A percentile compares a stretch with the other conserved stretches of the same genome.
Conservation (phyloP, 2,797 vertebrate species). For the Martes flavigula region DNA sequence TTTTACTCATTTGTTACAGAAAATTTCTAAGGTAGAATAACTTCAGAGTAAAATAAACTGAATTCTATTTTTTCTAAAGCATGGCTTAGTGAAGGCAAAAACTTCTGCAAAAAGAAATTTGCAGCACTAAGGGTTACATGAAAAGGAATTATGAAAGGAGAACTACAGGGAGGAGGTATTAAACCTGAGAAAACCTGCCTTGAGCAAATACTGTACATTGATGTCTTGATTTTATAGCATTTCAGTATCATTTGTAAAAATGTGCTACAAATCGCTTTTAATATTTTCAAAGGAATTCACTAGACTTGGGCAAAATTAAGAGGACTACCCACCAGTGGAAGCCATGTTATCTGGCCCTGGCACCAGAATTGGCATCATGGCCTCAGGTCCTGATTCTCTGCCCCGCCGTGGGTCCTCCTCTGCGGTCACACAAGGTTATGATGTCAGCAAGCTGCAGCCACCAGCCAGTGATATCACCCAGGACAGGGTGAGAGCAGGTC, state of each 20-base stretch:
- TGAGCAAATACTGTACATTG: not conserved
- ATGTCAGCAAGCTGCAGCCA: too few relatives aligned
- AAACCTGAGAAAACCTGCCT: not conserved
- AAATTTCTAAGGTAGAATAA: not conserved
- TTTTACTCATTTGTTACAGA: not conserved
- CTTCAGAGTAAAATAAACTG: not conserved
- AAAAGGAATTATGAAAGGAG: not conserved
- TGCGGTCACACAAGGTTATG: fast-evolving
- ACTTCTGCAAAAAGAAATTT: not conserved
- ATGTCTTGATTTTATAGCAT: not conserved
- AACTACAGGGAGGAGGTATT: not conserved
- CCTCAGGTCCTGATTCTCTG: fast-evolving
- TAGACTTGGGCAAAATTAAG: not conserved
- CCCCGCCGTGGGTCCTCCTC: fast-evolving
- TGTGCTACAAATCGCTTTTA: not conserved
- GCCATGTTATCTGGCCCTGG: fast-evolving
- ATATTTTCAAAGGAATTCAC: not conserved
- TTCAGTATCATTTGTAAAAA: not conserved
- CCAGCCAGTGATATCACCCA: fast-evolving
- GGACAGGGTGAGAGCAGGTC: fast-evolving
- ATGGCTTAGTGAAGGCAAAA: not conserved
- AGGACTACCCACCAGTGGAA: not conserved
- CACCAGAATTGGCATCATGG: fast-evolving
- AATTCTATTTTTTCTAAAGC: not conserved
- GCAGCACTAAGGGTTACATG: not conserved